A percentile compares a stretch with the other conserved stretches of the same genome.
Evolutionary conservation across 2,113 vertebrate genomes (phyloP).

Genomic region (Carlito syrichta): DNA sequence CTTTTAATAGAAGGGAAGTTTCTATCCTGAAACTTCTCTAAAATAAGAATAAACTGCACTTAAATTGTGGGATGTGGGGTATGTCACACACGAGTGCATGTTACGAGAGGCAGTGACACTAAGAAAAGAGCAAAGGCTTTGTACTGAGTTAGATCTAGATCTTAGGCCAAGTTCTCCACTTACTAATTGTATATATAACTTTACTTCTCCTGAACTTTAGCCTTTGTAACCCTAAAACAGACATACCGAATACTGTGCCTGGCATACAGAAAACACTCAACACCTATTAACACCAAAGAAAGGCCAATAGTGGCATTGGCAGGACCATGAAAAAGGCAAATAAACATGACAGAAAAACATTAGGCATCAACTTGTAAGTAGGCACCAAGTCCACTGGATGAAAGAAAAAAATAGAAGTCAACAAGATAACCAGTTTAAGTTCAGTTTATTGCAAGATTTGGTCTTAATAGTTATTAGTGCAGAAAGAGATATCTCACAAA

Average conservation of each 20-base stretch:
- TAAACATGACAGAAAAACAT: not conserved
- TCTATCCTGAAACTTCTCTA: not conserved
- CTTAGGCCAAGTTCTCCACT: not conserved
- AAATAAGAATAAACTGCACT: slow-evolving; percentile 21
- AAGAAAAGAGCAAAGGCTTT: not conserved
- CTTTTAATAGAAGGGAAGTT: not conserved
- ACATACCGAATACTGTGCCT: not conserved
- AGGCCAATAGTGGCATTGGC: not conserved
- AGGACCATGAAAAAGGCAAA: slow-evolving; percentile 3
- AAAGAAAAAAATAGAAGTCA: not conserved
- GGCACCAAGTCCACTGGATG: not conserved
- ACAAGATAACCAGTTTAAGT: not conserved
- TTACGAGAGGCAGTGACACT: not conserved
- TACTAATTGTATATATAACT: not conserved
- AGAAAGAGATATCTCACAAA: slow-evolving; percentile 17
- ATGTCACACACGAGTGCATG: not conserved
- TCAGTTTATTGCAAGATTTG: slow-evolving; percentile 8
- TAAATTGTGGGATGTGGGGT: not conserved
- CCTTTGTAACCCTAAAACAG: not conserved
- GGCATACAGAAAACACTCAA: not conserved
- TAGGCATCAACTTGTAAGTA: not conserved
- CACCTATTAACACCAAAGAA: not conserved
- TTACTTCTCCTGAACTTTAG: not conserved
- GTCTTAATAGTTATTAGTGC: not conserved
- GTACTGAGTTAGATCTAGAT: not conserved